These are phyloP conservation scores for Aphelenchoides bicaudatus DNA, from an alignment of 2,888 invertebrate species.

Conservation along the genomic window DNA sequence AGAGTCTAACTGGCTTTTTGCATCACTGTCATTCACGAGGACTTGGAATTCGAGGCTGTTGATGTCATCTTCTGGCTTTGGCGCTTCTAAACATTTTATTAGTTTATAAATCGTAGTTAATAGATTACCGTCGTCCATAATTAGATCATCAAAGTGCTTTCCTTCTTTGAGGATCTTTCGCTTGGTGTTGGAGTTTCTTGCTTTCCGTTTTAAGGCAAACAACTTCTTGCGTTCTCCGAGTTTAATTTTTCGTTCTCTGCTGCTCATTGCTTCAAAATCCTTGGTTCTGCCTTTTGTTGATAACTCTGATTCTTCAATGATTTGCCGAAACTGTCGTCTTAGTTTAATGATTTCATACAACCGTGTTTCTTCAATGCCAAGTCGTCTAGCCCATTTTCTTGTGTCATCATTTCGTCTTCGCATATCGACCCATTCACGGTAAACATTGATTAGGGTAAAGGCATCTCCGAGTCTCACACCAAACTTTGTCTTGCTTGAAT, in stretches of 20 bases:
- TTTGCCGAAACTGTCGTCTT: constrained; percentile 69
- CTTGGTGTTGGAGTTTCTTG: constrained; percentile 64
- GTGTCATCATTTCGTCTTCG: constrained; percentile 60
- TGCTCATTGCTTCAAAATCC: constrained; percentile 43
- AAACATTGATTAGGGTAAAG: constrained; percentile 75
- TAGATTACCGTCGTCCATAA: constrained; percentile 9
- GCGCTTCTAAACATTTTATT: constrained; percentile 8
- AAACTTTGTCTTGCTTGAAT: constrained; percentile 64
- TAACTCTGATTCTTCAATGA: constrained; percentile 55
- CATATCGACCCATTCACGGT: constrained; percentile 62
- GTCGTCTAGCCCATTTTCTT: constrained; percentile 79
- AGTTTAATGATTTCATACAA: constrained; percentile 94
- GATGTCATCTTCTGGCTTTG: constrained; percentile 20
- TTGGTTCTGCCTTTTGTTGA: constrained; percentile 39
- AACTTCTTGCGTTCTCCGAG: constrained; percentile 85
- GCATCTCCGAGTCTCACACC: constrained; percentile 92
- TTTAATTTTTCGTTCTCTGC: constrained; percentile 65
- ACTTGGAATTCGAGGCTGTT: constrained; percentile 36
- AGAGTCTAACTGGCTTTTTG: constrained; percentile 25
- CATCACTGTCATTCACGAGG: constrained; percentile 22
- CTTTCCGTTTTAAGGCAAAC: constrained; percentile 74
- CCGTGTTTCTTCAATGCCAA: constrained; percentile 91
- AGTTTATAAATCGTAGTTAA: background rate
- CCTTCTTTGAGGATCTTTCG: constrained; percentile 69
- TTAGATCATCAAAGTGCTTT: constrained; percentile 43